Base-by-base conservation (phyloP, 2,797 vertebrate species). In the Hydrocynus forskahlii region DNA sequence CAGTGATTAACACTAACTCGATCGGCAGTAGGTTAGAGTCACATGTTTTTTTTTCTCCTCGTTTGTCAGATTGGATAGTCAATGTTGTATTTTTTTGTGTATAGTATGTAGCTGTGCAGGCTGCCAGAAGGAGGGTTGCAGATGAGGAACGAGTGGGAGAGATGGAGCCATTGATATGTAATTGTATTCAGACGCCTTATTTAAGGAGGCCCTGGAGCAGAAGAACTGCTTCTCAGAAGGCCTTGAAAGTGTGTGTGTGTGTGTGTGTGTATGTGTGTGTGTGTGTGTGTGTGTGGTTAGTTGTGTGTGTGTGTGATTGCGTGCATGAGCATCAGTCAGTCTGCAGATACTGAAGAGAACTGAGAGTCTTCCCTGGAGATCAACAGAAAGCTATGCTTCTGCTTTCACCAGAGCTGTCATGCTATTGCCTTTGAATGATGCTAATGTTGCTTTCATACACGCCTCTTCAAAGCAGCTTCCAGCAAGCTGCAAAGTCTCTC, bases 141-240 rank as follows among this genome's bases (percentile, higher is more conserved):
- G n/a, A 29, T 13, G 10, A 40, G 63, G 62, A 64, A 16, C 43
- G 25, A 67, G 62, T n/a, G 45, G 40, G 50, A 38, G 50, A 55
- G 50, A 78, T 17, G 38, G 8, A 25, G 35, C 16, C 10, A n/a
- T 40, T 60, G 50, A 29, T 57, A n/a, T 62, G 71, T 21, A 59
- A 60, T 74, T 74, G 54, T 43, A 60, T 74, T 74, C 35, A 74
- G 71, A 59, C 21, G n/a, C 19, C 71, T 74, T 59, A 21, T 74
- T 74, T 73, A 73, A 57, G 50, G 12, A 35, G 52, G 50, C 71
- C 54, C 71, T 38, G 52, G 17, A 74, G 54, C 29, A 59, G 71
- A 59, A 59, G 29, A 59, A 38, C 71, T 43, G 35, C 23, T 43
- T 74, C 71, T 74, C 19, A 21, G 21, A 74, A 59, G 52, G 0